Conservation (phyloP, 2,888 invertebrate genomes). For the Bimastos eiseni region DNA sequence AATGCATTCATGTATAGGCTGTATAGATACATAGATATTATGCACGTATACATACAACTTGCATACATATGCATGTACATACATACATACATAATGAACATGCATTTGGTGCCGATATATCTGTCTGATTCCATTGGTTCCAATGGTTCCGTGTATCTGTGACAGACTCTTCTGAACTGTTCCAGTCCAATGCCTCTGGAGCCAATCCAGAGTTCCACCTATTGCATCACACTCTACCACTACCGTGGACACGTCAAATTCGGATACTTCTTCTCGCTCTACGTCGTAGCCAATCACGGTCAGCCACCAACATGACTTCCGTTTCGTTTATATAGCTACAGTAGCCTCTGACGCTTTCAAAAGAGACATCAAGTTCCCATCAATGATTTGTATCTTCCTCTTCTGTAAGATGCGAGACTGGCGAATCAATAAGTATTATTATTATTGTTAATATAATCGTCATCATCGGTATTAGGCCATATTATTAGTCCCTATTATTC, state of each 20-base stretch:
- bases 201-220: slow-evolving; percentile 36
- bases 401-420: too few relatives aligned
- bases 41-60: not conserved
- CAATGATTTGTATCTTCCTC: too few relatives aligned
- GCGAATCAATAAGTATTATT: too few relatives aligned
- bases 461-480: too few relatives aligned
- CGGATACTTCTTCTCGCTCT: slow-evolving; percentile 42
- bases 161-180: slow-evolving; percentile 42
- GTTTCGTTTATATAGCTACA: not conserved
- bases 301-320: not conserved
- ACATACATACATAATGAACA: not conserved
- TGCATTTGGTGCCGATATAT: too few relatives aligned
- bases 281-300: slow-evolving; percentile 36
- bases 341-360: not conserved
- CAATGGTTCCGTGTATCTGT: not conserved
- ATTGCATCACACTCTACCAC: slow-evolving; percentile 44
- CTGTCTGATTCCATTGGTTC: not conserved
- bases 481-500: too few relatives aligned
- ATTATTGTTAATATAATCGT: too few relatives aligned
- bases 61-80: not conserved
- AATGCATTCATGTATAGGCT: not conserved
- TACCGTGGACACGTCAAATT: slow-evolving; percentile 40
- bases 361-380: not conserved
- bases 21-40: not conserved
- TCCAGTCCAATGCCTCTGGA: slow-evolving; percentile 30